These are phyloP conservation scores for Irena cyanogastra DNA, from an alignment of 2,113 vertebrate genomes.

Conservation along the genomic window DNA sequence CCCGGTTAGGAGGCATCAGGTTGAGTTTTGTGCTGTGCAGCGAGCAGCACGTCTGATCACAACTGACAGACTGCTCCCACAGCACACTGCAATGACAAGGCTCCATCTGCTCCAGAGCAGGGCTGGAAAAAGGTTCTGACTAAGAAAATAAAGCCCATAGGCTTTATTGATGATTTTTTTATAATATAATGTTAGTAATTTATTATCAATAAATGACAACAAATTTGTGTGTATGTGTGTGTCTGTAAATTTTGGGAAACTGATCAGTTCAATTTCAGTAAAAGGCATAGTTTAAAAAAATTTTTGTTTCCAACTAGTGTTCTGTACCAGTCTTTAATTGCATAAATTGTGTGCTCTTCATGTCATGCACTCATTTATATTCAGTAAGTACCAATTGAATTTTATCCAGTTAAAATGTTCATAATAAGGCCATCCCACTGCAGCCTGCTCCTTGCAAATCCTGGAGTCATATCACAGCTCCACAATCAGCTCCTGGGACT, in stretches of 20 bases:
- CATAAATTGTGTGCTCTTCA: background rate
- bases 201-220: slow-evolving; percentile 40
- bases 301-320: background rate
- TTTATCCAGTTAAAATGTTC: background rate
- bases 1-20: slow-evolving; percentile 32
- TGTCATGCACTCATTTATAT: background rate
- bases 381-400: background rate
- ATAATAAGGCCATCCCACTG: background rate
- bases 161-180: slow-evolving; percentile 34
- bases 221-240: background rate
- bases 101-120: slow-evolving; percentile 53
- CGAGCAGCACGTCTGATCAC: slow-evolving; percentile 58
- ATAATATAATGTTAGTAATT: slow-evolving; percentile 17
- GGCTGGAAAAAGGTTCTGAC: slow-evolving; percentile 2
- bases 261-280: background rate
- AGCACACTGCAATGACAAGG: slow-evolving; percentile 47
- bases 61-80: slow-evolving; percentile 70
- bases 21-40: slow-evolving; percentile 45
- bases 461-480: background rate
- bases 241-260: background rate
- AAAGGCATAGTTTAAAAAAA: background rate
- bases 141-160: slow-evolving; percentile 8
- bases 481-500: too few relatives aligned
- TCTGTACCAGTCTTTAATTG: background rate
- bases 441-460: background rate